Evolutionary conservation across 2,888 invertebrate genomes (phyloP).

Genomic region (Chymomyza amoena): DNA sequence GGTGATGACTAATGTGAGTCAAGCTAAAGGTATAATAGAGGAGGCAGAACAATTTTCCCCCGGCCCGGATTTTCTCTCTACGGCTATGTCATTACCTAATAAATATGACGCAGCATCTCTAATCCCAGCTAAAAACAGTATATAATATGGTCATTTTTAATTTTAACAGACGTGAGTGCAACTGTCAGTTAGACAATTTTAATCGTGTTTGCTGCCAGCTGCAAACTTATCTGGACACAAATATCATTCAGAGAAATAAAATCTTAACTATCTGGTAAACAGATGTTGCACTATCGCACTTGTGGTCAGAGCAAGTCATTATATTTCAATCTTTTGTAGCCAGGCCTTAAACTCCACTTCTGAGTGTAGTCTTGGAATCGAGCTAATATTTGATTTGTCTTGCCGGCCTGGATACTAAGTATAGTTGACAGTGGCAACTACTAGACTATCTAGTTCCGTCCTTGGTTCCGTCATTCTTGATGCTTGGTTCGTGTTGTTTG

Average conservation of each 20-base stretch:
- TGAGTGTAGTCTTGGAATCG: neutral
- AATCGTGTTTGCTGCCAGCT: neutral
- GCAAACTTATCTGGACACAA: neutral
- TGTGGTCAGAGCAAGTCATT: neutral
- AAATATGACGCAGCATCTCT: too few relatives aligned
- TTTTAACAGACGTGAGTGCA: neutral
- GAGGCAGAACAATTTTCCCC: too few relatives aligned
- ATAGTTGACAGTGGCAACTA: neutral
- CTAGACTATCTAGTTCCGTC: neutral
- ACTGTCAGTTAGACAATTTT: neutral
- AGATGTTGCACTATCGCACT: neutral
- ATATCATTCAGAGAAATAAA: neutral
- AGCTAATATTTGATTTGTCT: neutral
- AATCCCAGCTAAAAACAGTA: too few relatives aligned
- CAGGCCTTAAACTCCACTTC: neutral
- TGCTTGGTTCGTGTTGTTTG: constrained; percentile 7
- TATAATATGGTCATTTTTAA: too few relatives aligned
- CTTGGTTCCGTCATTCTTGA: neutral
- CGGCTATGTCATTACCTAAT: too few relatives aligned
- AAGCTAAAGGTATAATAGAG: too few relatives aligned
- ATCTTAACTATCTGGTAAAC: neutral
- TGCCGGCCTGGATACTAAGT: neutral
- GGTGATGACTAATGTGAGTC: too few relatives aligned
- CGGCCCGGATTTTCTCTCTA: too few relatives aligned
- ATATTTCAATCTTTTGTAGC: neutral